Base-by-base conservation (phyloP, 2,113 vertebrate genomes). In the Marcusenius ussheri region DNA sequence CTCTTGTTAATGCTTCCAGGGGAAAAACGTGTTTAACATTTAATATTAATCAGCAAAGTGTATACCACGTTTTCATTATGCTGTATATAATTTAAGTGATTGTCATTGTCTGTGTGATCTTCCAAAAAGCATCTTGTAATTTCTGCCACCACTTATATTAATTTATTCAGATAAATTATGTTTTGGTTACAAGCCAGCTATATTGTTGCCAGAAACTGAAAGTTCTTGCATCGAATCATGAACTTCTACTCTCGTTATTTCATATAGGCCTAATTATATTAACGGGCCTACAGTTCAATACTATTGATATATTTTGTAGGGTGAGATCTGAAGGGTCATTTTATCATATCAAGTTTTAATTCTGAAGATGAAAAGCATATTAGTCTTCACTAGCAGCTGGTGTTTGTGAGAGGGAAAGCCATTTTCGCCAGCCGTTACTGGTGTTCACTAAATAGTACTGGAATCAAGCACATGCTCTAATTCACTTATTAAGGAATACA, bases 401-500 rank as follows among this genome's bases (percentile, higher is more conserved):
- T 80, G 84, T 53, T 87, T 51, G 24, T 53, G 84, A 50, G 11
- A 51, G n/a, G 49, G 84, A 53, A 9, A 27, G 83, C 1, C 24
- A 31, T 87, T 51, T 51, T 13, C 47, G 4, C 47, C 47, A 51
- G 47, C 24, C 4, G 5, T 46, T 53, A 86, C 45, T 88, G 88
- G 84, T 4, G 62, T 89, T 83, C 35, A 83, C 5, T 19, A 45
- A 83, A 8, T 21, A 45, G 39, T 21, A 47, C 42, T 46, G 15
- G 66, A 91, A 90, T 88, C 89, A 86, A 27, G 47, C 46, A 53
- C 70, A 45, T 87, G 87, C 87, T 89, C 89, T 91, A 92, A 91
- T 91, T 87, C 89, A 90, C 74, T 90, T 88, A 91, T 90, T 86
- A 90, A 56, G 51, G 87, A 66, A 77, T 74, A 66, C 91, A 90